A percentile compares a stretch with the other conserved stretches of the same genome.
Conservation (phyloP, 2,113 vertebrate genomes). For the Vanacampus margaritifer region DNA sequence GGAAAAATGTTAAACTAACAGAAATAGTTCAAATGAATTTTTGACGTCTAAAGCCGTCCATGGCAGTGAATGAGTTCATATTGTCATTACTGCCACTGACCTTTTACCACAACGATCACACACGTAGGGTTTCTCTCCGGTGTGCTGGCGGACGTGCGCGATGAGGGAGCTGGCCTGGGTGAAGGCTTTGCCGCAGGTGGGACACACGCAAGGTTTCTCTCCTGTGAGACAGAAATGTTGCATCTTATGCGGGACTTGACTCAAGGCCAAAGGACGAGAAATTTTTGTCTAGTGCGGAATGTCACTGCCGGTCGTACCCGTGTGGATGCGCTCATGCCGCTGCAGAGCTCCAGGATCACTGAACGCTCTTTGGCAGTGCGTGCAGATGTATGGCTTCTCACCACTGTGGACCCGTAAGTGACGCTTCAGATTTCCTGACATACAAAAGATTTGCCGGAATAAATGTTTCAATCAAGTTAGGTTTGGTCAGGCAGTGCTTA, state of each 20-base stretch:
- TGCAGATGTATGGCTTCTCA: conserved; percentile 90
- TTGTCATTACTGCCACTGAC: conserved; percentile 51
- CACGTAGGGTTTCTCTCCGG: conserved; percentile 96
- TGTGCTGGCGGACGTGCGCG: conserved; percentile 95
- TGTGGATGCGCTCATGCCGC: conserved; percentile 94
- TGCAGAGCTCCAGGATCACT: conserved; percentile 91
- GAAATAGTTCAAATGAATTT: too few relatives aligned
- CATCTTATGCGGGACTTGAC: not conserved
- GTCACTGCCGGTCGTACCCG: conserved; percentile 74
- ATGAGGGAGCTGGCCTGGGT: conserved; percentile 97
- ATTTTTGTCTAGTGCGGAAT: not conserved
- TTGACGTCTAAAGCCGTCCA: too few relatives aligned
- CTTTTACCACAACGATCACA: conserved; percentile 98
- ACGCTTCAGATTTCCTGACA: conserved; percentile 90
- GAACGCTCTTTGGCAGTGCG: conserved; percentile 92
- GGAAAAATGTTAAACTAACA: too few relatives aligned
- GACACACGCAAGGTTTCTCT: conserved; percentile 94
- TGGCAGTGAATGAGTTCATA: too few relatives aligned
- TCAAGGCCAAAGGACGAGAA: not conserved
- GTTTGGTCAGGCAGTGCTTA: not conserved
- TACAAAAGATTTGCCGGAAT: not conserved
- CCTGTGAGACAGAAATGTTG: conserved; percentile 68
- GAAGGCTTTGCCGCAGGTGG: conserved; percentile 94
- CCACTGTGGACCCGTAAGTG: conserved; percentile 96
- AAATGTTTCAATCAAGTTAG: not conserved